Percentiles rank a stretch among this genome's conserved stretches.
Conservation (phyloP, 2,888 invertebrate species). For the Oligia latruncula region DNA sequence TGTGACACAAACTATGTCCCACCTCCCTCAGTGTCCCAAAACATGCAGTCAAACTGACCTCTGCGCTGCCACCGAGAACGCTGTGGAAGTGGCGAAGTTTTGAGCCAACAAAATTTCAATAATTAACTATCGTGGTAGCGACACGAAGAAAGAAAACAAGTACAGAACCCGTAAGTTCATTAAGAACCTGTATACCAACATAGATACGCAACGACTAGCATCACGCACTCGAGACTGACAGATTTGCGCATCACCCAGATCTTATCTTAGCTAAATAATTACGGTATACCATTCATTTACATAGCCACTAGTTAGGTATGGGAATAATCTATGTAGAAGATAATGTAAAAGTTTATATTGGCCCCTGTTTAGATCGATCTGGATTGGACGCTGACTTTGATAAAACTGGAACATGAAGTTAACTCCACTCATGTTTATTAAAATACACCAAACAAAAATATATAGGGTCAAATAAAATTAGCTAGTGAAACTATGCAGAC, state of each 20-base stretch:
- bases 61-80: no score
- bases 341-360: slow-evolving; percentile 8
- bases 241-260: slow-evolving; percentile 49
- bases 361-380: not conserved
- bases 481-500: not conserved
- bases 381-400: not conserved
- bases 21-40: no score
- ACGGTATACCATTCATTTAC: slow-evolving; percentile 34
- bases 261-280: slow-evolving; percentile 49
- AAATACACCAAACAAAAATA: not conserved
- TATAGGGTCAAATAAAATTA: not conserved
- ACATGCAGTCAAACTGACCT: no score
- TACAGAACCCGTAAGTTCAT: slow-evolving; percentile 31
- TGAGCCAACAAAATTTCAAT: no score
- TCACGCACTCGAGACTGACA: slow-evolving; percentile 48
- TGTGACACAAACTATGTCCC: no score
- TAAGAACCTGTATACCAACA: slow-evolving; percentile 29
- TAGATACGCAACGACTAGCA: slow-evolving; percentile 37
- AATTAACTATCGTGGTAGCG: no score
- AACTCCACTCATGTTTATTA: not conserved
- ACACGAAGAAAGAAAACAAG: no score
- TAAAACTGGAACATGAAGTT: not conserved
- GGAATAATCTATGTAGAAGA: slow-evolving; percentile 22
- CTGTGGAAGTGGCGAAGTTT: no score
- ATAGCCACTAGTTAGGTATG: not conserved